A percentile compares a stretch with the other conserved stretches of the same genome.
Evolutionary conservation across 2,888 invertebrate species (phyloP).

Genomic region (Pardosa pseudoannulata): DNA sequence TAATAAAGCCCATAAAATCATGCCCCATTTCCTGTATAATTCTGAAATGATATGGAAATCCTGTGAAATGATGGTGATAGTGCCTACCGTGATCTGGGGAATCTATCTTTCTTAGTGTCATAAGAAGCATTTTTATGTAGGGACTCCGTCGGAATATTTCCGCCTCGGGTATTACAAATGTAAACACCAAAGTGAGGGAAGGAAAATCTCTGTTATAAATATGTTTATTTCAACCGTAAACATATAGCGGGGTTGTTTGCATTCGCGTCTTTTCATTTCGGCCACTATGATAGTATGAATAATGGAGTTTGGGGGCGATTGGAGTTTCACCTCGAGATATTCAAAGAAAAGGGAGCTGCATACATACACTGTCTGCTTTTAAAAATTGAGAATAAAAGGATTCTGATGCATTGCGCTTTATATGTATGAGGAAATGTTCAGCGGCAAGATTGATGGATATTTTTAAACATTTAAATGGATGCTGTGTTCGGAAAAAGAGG

Average conservation of each 20-base stretch:
- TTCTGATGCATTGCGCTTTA: not conserved
- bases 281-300: not conserved
- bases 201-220: constrained; percentile 8
- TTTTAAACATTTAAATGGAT: not conserved
- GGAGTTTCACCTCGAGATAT: not conserved
- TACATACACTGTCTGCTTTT: not conserved
- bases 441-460: not conserved
- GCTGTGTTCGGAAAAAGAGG: not conserved
- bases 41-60: constrained; percentile 17
- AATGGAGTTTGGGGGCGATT: not conserved
- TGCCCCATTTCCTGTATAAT: not conserved
- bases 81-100: not conserved
- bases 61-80: not conserved
- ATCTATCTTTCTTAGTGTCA: constrained; percentile 15
- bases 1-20: not conserved
- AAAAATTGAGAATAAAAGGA: not conserved
- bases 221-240: not conserved
- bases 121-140: not conserved
- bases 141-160: not conserved
- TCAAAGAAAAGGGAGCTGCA: not conserved
- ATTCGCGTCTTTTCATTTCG: not conserved
- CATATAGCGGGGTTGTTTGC: not conserved
- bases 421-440: not conserved
- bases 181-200: not conserved
- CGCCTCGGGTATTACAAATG: constrained; percentile 10